phyloP scores from a whole-genome alignment of 2,797 vertebrate species.

The Stomatorhinus walkeri region DNA sequence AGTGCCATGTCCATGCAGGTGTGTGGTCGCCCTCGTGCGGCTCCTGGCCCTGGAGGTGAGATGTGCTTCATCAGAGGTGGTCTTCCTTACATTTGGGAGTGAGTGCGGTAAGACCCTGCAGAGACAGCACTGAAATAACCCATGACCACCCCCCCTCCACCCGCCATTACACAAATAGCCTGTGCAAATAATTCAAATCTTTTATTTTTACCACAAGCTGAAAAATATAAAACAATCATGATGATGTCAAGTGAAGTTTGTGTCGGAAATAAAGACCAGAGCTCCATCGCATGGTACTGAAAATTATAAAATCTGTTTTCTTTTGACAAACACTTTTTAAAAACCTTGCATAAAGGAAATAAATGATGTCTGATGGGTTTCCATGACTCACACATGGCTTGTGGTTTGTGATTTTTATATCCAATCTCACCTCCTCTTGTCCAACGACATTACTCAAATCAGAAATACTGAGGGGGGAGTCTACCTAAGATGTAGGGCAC shows the following conservation, averaged over 20 bases:
- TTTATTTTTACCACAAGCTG: neutral
- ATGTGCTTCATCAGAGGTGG: conserved; percentile 7
- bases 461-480: neutral
- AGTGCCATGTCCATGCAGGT: neutral
- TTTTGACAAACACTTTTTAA: neutral
- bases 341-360: neutral
- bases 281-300: neutral
- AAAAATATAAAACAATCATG: neutral
- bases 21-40: neutral
- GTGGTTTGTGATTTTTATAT: conserved; percentile 4
- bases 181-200: neutral
- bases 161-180: neutral
- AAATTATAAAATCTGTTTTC: neutral
- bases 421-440: neutral
- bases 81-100: neutral
- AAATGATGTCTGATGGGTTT: neutral
- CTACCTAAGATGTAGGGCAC: neutral
- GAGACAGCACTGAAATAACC: conserved; percentile 3
- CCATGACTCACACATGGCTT: neutral
- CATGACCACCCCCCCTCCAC: too few species aligned
- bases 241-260: neutral
- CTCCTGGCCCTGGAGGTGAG: neutral
- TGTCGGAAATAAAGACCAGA: neutral
- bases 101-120: neutral
- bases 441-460: neutral